Evolutionary conservation across 2,888 invertebrate genomes (phyloP), one percentile per base, ranked within the genome.

Genomic region (Pyrgus malvae): DNA sequence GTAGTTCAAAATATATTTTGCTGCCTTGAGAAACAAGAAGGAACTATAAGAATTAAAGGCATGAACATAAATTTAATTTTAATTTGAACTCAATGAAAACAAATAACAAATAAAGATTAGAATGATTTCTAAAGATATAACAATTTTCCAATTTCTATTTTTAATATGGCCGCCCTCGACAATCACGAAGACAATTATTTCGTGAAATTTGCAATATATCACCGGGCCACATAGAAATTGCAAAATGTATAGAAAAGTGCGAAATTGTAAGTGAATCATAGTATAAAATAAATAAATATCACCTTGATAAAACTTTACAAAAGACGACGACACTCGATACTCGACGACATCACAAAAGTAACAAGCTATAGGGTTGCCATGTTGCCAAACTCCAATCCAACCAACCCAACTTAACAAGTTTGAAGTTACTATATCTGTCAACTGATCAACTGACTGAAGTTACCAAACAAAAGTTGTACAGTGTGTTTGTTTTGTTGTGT

Each of bases 301-400:
- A 89, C 89, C 89, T 88, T 81, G 83, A 81, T 84, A 85, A 82
- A 87, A 81, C 83, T 86, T 87, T 88, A 86, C 69, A 87, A 88
- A 88, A 89, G 84, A 84, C 82, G 85, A 79, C 80, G 87, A 85
- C 82, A 83, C 84, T 84, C 81, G 83, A 85, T 79, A 82, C 78
- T 83, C 83, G 83, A 82, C 79, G 88, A 88, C 89, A 88, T 89
- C 83, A 88, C 87, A 86, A 74, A 68, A 66, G 69, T 33, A 65
- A 49, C 65, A 66, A 49, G 49, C 49, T 40, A 31, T 23, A 29
- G 31, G 23, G 49, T 49, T 49, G 49, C 49, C 49, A 49, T 37
- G 11, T 33, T 33, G 12, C 8, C 25, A 33, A 50, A 42, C 50
- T 25, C 16, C 41, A 49, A 49, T 23, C n/a, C n/a, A n/a, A n/a